Base-by-base conservation (phyloP, 2,113 vertebrate genomes). In the Megalops atlanticus region DNA sequence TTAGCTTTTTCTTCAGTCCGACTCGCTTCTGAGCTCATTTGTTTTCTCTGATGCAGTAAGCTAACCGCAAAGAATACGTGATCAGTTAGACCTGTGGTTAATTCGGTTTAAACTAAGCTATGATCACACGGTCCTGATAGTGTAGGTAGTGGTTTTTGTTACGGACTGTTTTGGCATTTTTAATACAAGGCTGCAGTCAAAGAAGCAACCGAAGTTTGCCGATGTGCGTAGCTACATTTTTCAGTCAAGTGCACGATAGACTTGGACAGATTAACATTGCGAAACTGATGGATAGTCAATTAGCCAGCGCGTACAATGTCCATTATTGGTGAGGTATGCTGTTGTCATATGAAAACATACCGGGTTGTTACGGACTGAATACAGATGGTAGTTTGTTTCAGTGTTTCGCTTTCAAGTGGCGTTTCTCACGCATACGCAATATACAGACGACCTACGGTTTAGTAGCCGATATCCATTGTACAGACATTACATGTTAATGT, bases 231-330 rank as follows among this genome's bases (percentile, higher is more conserved):
- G 54, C 54, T 31, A n/a, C n/a, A 64, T 64, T 64, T 21, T n/a
- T 7, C 7, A 27, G n/a, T n/a, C 31, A n/a, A 74, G 58, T 64
- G 5, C n/a, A n/a, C 39, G 76, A 64, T 33, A 54, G 45, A 49
- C 24, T 31, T 33, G 14, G n/a, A 54, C 76, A 6, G 49, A 58
- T 35, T n/a, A 39, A 38, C 76, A 77, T 77, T 77, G 21, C 49
- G 76, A 77, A 77, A 77, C 49, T 18, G 47, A 47, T n/a, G 52
- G 58, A 77, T 35, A 40, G 49, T 77, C 52, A 64, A 36, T 74
- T 74, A 40, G n/a, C n/a, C n/a, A n/a, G n/a, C n/a, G n/a, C n/a
- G n/a, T n/a, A n/a, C n/a, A n/a, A n/a, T n/a, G n/a, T n/a, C n/a
- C n/a, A n/a, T n/a, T n/a, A n/a, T n/a, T n/a, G n/a, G n/a, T n/a